Base-by-base conservation (phyloP, 2,113 vertebrate species). In the Melanocharis versteri region DNA sequence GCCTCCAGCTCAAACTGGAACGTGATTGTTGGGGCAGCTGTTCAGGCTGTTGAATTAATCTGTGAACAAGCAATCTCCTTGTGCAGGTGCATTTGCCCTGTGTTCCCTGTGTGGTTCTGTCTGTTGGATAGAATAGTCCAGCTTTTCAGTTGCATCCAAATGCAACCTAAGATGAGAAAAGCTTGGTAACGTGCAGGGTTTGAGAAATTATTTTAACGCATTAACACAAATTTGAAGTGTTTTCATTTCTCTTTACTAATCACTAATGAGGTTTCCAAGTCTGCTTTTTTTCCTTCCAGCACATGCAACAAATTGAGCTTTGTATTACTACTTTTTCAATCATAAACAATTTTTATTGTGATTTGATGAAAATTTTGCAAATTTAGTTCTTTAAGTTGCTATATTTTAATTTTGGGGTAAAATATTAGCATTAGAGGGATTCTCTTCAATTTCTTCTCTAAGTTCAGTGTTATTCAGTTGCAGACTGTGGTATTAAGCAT, bases 391-490 rank as follows among this genome's bases (percentile, higher is more conserved):
- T 10, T 50, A 11, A 70, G 11, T 71, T 66, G 16, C 15, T 62
- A 0, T 33, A 22, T 40, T 42, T 23, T 42, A 26, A 23, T 39
- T 68, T 39, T 12, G 11, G 48, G 13, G 2, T 42, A 7, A 81
- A 61, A 45, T 26, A n/a, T 0, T 35, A 57, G 13, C 5, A 10
- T 30, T 72, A 16, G 19, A 66, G 17, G 10, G 27, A 44, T 8
- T 44, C 0, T 35, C 1, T 64, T 30, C 2, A 23, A 4, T 33
- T 58, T 80, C 33, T 6, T 58, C 0, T 40, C 6, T 31, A 65
- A 69, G 13, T 23, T 7, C 3, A 20, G 13, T 14, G 3, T 83
- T 44, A 10, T 5, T 69, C 31, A n/a, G 14, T 35, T 65, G 35
- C 7, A 58, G 58, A 15, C 24, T 65, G 17, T 61, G 15, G 3